These are phyloP conservation scores for Chloromyia formosa DNA, from an alignment of 2,888 invertebrate species.

Conservation along the genomic window DNA sequence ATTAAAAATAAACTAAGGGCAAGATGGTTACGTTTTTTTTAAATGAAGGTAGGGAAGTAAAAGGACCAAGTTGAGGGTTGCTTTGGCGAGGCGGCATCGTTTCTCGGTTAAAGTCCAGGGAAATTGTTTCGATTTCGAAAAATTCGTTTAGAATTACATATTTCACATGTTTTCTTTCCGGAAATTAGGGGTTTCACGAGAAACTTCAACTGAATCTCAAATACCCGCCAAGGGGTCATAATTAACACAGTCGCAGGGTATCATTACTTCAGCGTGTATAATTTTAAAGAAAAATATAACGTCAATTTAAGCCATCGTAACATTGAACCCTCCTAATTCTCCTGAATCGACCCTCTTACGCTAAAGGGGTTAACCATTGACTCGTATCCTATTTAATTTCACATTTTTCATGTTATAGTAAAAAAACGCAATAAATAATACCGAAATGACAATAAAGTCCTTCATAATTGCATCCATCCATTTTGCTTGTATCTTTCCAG, in stretches of 20 bases:
- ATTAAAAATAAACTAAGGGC: not conserved
- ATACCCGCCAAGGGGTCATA: too few species aligned
- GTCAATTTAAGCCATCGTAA: too few species aligned
- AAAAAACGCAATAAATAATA: conserved; percentile 27
- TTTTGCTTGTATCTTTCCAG: conserved; percentile 34
- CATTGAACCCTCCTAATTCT: too few species aligned
- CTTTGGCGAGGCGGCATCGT: not conserved
- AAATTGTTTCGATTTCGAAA: not conserved
- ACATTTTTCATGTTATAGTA: not conserved
- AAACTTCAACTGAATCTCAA: too few species aligned
- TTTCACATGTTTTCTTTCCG: too few species aligned
- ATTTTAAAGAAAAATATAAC: too few species aligned
- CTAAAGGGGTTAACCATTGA: too few species aligned
- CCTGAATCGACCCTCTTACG: too few species aligned
- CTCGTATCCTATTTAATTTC: conserved; percentile 1
- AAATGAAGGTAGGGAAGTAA: not conserved
- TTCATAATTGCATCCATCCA: conserved; percentile 2
- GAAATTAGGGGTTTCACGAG: too few species aligned
- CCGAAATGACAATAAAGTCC: conserved; percentile 23
- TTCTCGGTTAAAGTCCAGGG: not conserved
- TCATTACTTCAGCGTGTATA: too few species aligned
- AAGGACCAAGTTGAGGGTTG: not conserved
- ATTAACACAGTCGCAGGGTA: too few species aligned
- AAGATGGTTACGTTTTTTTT: not conserved
- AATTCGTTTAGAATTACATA: too few species aligned